A percentile compares a stretch with the other conserved stretches of the same genome.
These are phyloP conservation scores for Pygoscelis antarcticus DNA, from an alignment of 2,113 vertebrate species.

Conservation along the genomic window DNA sequence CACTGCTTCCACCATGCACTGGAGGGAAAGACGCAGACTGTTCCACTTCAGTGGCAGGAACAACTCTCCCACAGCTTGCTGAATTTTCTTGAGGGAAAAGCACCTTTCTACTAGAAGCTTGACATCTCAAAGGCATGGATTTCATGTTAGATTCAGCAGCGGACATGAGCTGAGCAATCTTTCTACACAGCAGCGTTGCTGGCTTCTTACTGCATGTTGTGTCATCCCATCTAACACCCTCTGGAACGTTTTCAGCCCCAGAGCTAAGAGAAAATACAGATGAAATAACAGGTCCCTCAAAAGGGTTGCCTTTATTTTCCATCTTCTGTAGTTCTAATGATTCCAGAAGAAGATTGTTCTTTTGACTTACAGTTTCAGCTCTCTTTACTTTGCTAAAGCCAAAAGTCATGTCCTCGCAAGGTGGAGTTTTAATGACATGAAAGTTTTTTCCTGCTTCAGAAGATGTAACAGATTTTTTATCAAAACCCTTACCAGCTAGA, in stretches of 20 bases:
- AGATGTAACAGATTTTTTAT: neutral
- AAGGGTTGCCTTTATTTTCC: constrained; percentile 3
- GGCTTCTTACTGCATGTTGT: constrained; percentile 58
- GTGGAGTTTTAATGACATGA: neutral
- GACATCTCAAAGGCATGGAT: constrained; percentile 29
- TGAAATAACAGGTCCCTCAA: constrained; percentile 89
- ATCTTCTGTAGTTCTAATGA: constrained; percentile 32
- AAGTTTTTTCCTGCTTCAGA: neutral
- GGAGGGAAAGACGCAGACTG: neutral
- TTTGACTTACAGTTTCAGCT: neutral
- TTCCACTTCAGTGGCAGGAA: neutral
- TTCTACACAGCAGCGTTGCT: constrained; percentile 63
- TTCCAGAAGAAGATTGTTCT: neutral
- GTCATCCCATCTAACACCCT: constrained; percentile 76
- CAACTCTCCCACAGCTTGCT: neutral
- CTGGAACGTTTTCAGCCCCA: constrained; percentile 75
- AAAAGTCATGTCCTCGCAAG: neutral
- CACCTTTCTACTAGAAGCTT: neutral
- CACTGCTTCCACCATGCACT: neutral
- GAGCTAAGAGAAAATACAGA: constrained; percentile 92
- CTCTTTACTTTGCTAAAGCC: constrained; percentile 9
- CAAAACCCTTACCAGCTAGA: neutral
- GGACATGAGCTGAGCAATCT: constrained; percentile 73
- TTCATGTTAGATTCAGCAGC: constrained; percentile 66
- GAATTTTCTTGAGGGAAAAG: neutral